Evolutionary conservation across 2,888 invertebrate genomes (phyloP), one percentile per base, ranked within the genome.

Genomic region (Phyto melanocephala): DNA sequence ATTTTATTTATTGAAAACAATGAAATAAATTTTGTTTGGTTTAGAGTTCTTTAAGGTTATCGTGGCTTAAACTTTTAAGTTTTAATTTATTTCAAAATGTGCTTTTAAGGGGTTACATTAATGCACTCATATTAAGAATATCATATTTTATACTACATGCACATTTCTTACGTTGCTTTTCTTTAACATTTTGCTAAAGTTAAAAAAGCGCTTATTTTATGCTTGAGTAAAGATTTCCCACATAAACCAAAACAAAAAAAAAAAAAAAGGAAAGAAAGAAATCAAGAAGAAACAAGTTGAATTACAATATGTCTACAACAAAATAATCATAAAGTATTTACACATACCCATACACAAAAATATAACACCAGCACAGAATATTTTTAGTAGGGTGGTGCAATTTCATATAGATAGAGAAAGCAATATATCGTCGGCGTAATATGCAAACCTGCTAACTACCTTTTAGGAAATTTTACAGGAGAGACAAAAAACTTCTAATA

Each of bases 141-240:
- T 10, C 2, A 24, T 40, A 15, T 24, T 56, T 58, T 22, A 47
- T n/a, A n/a, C n/a, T n/a, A n/a, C n/a, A n/a, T n/a, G 28, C 20
- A 11, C 50, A 58, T 63, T 58, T 52, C 50, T 65, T 62, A 6
- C 6, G 28, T 63, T 20, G 24, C 45, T 35, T 62, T 76, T n/a
- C 22, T 33, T 67, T 17, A 68, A 40, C 37, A 67, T 22, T 37
- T 40, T n/a, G 0, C 7, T 37, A 2, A 20, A 22, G 58, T 24
- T 28, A 56, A 28, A 37, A 58, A 76, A 76, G 68, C 22, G 40
- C 8, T 17, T 42, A 6, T 70, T 62, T 70, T 71, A 79, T 67
- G 79, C 79, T 67, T 62, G 42, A 67, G 58, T 67, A 72, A 40
- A 60, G 67, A 67, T 79, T 79, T 79, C 79, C 72, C 79, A 79